Base-by-base conservation (phyloP, 2,113 vertebrate species). In the Takifugu bimaculatus region DNA sequence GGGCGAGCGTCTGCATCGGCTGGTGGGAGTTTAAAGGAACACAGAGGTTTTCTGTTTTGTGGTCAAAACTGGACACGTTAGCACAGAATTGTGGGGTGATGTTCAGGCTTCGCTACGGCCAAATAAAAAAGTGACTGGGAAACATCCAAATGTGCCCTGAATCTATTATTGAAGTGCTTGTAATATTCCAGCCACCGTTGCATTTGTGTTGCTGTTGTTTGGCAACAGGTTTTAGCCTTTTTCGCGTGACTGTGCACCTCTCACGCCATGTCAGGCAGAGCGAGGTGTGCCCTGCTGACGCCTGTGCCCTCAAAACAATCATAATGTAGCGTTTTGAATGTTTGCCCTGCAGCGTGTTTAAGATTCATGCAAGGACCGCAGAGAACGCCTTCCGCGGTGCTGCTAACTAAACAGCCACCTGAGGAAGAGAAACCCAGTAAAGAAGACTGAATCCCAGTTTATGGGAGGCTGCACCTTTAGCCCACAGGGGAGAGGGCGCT, bases 1-100 rank as follows among this genome's bases (percentile, higher is more conserved):
- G 81, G 73, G 13, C 7, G 55, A 55, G 71, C 60, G 77, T 78
- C 71, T 56, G 15, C 72, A 76, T 65, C 75, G 79, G 79, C 75
- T 82, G 79, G 71, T 60, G 57, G 59, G 60, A 69, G 55, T 61
- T 69, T 70, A 57, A 51, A 49, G 29, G 64, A 49, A 42, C 2
- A 65, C 58, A 72, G 72, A 58, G 52, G 39, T 20, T 20, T 20
- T 20, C 59, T 55, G 69, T 76, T 77, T 70, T 75, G 80, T 73
- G 65, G 76, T 52, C 52, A 43, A 48, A 61, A 54, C 54, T 56
- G 61, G 43, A 49, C 53, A 53, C 68, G 26, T 65, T 63, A 53
- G 51, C 45, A 14, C 7, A 47, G 63, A 66, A 59, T 54, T 78
- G 27, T 57, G 56, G 44, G 59, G 61, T 50, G 45, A 47, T 53